Evolutionary conservation across 2,113 vertebrate species (phyloP), one percentile per base, ranked within the genome.

Genomic region (Trogon melanurus): DNA sequence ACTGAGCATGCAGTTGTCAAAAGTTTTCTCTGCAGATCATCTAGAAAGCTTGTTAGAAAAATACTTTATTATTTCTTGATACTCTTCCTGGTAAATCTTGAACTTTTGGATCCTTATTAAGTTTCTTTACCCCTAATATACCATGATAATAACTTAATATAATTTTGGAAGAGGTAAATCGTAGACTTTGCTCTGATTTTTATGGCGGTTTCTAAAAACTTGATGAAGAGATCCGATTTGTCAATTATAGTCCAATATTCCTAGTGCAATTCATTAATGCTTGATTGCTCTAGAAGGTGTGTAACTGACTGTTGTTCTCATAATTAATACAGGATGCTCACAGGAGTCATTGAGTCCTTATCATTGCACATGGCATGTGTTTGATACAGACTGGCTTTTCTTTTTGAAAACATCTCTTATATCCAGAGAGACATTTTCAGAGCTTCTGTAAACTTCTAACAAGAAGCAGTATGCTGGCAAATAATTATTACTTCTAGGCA

Each of bases 341-440:
- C 50, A 62, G 76, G 32, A 76, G 23, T n/a, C 47, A 5, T 17
- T 61, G 17, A 48, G 36, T 30, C 53, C 13, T 76, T 45, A 12
- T 11, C 13, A 7, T 6, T 67, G 48, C 23, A 16, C 6, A 0
- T 23, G 45, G 2, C 6, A 5, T 4, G 14, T 58, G 25, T 51
- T 53, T 66, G 36, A 7, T 47, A 34, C 76, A 81, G 26, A 10
- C 53, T 64, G 62, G 9, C 47, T 81, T 84, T 80, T 67, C 60
- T 66, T 34, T 3, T 16, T 48, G 65, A 36, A 74, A 70, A 36
- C 47, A 38, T 41, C 21, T 36, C 30, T 4, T 26, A 2, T 38
- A 60, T 23, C 19, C 50, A 34, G 9, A 27, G 16, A 71, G 44
- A 45, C 26, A 30, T 48, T 85, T 38, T 32, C 54, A 17, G 36